phyloP scores from a whole-genome alignment of 2,888 invertebrate species.

The Cephus pulcher region DNA sequence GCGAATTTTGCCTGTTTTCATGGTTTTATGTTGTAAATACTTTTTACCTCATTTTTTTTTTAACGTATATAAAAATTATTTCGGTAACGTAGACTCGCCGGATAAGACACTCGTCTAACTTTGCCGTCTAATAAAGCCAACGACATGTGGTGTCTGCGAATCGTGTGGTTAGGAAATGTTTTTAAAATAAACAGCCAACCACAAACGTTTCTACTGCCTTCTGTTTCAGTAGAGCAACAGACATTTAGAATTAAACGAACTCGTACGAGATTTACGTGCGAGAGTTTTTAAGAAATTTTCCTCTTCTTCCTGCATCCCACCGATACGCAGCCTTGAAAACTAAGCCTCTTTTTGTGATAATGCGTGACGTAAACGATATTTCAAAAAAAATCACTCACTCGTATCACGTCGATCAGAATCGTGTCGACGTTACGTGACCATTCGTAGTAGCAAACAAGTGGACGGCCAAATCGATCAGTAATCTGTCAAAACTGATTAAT shows the following conservation, averaged over 20 bases:
- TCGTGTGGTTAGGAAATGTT: not conserved
- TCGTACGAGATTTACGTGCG: not conserved
- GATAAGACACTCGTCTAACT: not conserved
- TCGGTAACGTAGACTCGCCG: not conserved
- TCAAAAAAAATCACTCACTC: too few relatives aligned
- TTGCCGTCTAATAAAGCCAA: not conserved
- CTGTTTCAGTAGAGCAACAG: not conserved
- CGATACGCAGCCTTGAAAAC: too few relatives aligned
- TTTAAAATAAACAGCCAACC: not conserved
- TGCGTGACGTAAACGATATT: too few relatives aligned
- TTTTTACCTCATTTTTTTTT: not conserved
- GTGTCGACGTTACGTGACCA: not conserved
- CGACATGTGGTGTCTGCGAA: not conserved
- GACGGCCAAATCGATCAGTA: too few relatives aligned
- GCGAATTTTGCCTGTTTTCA: not conserved
- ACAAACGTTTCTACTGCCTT: not conserved
- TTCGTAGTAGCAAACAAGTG: too few relatives aligned
- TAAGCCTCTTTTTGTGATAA: not conserved
- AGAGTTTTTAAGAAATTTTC: not conserved
- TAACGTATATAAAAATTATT: too few relatives aligned
- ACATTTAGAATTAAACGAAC: not conserved
- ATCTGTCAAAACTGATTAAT: too few relatives aligned
- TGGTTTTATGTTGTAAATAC: not conserved
- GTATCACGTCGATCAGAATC: not conserved
- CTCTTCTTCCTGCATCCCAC: not conserved